Conservation (phyloP, 1,140 invertebrate genomes). For the Trachymyrmex cornetzi region DNA sequence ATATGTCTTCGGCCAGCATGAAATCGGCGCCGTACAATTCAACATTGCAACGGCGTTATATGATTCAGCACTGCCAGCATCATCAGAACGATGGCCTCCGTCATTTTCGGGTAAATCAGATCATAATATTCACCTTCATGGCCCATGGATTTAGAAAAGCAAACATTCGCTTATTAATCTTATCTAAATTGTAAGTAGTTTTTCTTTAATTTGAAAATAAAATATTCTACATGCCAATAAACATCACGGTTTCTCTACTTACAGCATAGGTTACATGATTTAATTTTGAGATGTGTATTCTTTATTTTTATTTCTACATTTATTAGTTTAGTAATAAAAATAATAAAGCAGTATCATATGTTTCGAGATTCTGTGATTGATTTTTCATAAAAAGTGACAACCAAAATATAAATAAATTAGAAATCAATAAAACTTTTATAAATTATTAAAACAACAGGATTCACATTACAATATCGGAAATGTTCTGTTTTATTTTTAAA, state of each 20-base stretch:
- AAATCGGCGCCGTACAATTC: conserved; percentile 98
- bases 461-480: neutral
- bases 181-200: neutral
- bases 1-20: conserved; percentile 94
- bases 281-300: neutral
- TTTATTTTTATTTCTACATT: neutral
- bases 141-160: conserved; percentile 51
- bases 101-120: conserved; percentile 95
- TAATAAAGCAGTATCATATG: neutral
- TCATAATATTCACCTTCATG: conserved; percentile 88
- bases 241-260: neutral
- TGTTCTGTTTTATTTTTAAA: conserved; percentile 15
- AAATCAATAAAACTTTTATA: conserved; percentile 1
- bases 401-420: neutral
- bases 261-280: neutral
- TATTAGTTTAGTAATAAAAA: neutral
- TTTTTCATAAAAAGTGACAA: neutral
- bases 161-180: neutral
- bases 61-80: conserved; percentile 93
- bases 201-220: neutral
- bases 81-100: conserved; percentile 92
- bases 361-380: neutral
- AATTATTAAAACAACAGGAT: conserved; percentile 23
- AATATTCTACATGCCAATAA: neutral
- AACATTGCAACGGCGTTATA: conserved; percentile 93